phyloP scores from a whole-genome alignment of 1,140 invertebrate species.

The Polypedilum vanderplanki region DNA sequence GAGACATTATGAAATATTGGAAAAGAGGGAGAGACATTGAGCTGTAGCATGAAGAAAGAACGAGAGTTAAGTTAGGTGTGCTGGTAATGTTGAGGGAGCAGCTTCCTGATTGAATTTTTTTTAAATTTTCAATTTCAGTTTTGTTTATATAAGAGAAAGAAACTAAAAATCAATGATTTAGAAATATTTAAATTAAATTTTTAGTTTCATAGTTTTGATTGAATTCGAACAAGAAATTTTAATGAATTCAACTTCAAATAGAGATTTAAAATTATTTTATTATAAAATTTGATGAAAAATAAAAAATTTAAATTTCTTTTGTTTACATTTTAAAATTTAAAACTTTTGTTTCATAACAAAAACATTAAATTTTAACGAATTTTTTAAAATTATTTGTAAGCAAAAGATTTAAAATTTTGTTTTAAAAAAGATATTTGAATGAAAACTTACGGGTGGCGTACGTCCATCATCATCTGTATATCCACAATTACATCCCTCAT shows the following conservation, averaged over 20 bases:
- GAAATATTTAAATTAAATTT: too few species aligned
- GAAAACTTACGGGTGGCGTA: constrained; percentile 38
- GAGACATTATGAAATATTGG: background rate
- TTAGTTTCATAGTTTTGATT: too few species aligned
- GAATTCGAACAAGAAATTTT: too few species aligned
- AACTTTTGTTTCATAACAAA: too few species aligned
- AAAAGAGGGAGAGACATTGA: background rate
- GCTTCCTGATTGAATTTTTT: constrained; percentile 20
- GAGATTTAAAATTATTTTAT: background rate
- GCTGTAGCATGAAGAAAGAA: background rate
- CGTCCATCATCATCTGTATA: constrained; percentile 44
- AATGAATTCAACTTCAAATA: too few species aligned
- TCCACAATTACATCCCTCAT: constrained; percentile 51
- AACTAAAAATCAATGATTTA: too few species aligned
- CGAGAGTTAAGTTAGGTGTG: constrained; percentile 33
- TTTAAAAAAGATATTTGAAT: background rate
- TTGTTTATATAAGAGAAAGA: background rate
- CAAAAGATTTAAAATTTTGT: background rate
- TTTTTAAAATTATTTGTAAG: too few species aligned
- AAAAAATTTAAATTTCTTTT: too few species aligned
- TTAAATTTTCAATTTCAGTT: background rate
- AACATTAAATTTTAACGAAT: too few species aligned
- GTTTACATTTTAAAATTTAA: too few species aligned
- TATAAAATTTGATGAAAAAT: too few species aligned
- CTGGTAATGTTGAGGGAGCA: constrained; percentile 29